Base-by-base conservation (phyloP, 2,797 vertebrate species). In the Tarsius wallacei region DNA sequence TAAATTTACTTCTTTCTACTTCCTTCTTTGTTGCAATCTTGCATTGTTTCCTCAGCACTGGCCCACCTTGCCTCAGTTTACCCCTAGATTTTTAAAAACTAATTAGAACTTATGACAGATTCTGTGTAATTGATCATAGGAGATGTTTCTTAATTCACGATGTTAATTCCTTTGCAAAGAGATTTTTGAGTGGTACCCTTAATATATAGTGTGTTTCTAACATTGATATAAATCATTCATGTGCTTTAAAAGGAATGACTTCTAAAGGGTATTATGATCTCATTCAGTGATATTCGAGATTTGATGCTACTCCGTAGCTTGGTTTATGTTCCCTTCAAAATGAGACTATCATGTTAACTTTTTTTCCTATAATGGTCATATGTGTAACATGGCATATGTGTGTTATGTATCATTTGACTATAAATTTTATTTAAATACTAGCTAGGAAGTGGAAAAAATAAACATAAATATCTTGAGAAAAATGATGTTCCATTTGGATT, bases 81-180 rank as follows among this genome's bases (percentile, higher is more conserved):
- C 42, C 42, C 42, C 42, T 28, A 92, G 22, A 57, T 80, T 91
- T 61, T 86, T 28, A 64, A 59, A 59, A 89, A 22, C 24, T 85
- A 93, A 78, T 94, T 94, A 76, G 6, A 81, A 80, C 5, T 83
- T 90, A 94, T 64, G 49, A 77, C 22, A 81, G 31, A 90, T 70
- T 87, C 26, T 74, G 16, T 87, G 2, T 90, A 73, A 51, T 31
- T 47, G 83, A 76, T 76, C 36, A 83, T 21, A 88, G 7, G 11
- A 64, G 5, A 66, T 81, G 21, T 91, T 89, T 57, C 33, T 89
- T 84, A 64, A 36, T 57, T 86, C 17, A 57, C 92, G 19, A 61
- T 66, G 84, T 47, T 49, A 64, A 21, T 13, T 94, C 28, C 22
- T 87, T 91, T 59, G 42, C 1, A 73, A 70, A 31, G 1, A 33